phyloP scores from a whole-genome alignment of 2,797 vertebrate genomes.

The Ceryle rudis region DNA sequence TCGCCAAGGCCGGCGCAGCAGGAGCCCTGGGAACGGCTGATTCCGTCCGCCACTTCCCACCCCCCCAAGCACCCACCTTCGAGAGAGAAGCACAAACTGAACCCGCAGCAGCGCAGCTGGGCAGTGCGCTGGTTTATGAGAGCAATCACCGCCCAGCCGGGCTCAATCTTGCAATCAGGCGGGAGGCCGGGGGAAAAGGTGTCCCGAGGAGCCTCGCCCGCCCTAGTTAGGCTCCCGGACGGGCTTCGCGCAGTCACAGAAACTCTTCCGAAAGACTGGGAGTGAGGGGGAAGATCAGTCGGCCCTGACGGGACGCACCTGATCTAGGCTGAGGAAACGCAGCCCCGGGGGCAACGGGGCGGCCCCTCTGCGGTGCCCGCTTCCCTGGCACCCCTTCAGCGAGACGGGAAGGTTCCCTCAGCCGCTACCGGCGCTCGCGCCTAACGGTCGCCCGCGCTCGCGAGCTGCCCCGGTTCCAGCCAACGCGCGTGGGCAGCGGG shows the following conservation, averaged over 20 bases:
- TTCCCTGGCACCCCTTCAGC: background rate
- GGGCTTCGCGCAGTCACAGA: too few relatives aligned
- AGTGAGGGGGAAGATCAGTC: fast-evolving
- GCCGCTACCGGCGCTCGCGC: background rate
- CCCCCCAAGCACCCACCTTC: background rate
- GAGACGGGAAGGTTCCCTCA: background rate
- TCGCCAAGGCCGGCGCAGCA: fast-evolving
- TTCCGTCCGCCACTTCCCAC: background rate
- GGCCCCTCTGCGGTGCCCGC: too few relatives aligned
- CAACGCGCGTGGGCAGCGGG: background rate
- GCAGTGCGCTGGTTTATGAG: background rate
- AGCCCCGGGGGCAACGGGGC: background rate
- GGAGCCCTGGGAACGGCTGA: fast-evolving
- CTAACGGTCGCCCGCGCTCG: background rate
- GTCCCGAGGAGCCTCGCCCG: background rate
- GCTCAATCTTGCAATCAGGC: background rate
- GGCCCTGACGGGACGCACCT: too few relatives aligned
- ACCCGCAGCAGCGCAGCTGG: background rate
- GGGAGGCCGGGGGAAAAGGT: background rate
- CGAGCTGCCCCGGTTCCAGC: background rate
- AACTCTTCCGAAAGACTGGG: background rate
- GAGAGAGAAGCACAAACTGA: too few relatives aligned
- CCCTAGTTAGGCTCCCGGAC: too few relatives aligned
- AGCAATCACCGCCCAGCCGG: background rate
- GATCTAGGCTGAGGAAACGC: fast-evolving